phyloP scores from a whole-genome alignment of 2,797 vertebrate genomes.

The Valencia hispanica region DNA sequence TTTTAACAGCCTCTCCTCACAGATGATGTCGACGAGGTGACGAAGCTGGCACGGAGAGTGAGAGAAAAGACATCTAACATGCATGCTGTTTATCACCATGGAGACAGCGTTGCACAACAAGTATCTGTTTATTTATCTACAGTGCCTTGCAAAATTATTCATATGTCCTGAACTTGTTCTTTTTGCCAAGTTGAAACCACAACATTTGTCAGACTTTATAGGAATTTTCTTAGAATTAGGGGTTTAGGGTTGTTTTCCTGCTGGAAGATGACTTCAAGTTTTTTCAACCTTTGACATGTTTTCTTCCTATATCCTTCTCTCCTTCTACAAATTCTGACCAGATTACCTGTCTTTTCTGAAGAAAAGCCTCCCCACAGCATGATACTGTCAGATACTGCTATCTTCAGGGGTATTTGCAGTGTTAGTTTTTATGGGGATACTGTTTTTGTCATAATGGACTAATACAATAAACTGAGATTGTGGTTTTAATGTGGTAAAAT shows the following conservation, averaged over 20 bases:
- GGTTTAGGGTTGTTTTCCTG: neutral
- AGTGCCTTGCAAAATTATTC: neutral
- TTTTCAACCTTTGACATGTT: neutral
- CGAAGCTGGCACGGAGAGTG: constrained; percentile 66
- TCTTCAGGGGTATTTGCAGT: no score
- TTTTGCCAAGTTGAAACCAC: neutral
- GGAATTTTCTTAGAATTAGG: neutral
- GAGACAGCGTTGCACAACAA: constrained; percentile 52
- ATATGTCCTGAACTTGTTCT: neutral
- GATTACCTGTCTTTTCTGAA: neutral
- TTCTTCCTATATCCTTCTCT: neutral
- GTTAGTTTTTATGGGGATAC: no score
- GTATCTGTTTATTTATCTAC: constrained; percentile 17
- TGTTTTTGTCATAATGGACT: no score
- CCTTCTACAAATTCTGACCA: no score
- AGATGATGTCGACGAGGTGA: constrained; percentile 78
- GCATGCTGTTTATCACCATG: constrained; percentile 76
- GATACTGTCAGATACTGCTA: no score
- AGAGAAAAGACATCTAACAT: constrained; percentile 76
- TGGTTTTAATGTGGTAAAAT: no score
- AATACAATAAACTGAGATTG: no score
- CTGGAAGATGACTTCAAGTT: neutral
- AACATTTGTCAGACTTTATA: neutral
- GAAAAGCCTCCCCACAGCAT: neutral
- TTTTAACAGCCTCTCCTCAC: constrained; percentile 4